phyloP scores from a whole-genome alignment of 2,113 vertebrate genomes.

The Aspiorhynchus laticeps region DNA sequence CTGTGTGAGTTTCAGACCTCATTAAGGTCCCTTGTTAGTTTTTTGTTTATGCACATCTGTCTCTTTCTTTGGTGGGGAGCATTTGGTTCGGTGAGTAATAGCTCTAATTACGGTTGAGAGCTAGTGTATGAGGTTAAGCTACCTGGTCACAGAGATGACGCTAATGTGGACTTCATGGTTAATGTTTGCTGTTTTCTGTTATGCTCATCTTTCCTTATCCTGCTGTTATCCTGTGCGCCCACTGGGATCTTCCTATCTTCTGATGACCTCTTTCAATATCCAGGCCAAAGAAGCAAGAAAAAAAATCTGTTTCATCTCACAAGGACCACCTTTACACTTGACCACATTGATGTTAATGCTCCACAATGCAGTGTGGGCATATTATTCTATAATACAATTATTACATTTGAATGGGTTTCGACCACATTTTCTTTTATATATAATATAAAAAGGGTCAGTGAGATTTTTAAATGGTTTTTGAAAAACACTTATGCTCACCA shows the following conservation, averaged over 20 bases:
- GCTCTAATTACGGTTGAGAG: conserved; percentile 40
- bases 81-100: conserved; percentile 23
- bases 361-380: not conserved
- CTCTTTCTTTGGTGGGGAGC: not conserved
- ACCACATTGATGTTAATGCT: not conserved
- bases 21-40: conserved; percentile 31
- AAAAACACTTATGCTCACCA: too few relatives aligned
- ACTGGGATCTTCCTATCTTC: not conserved
- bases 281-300: not conserved
- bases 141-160: conserved; percentile 36
- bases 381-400: not conserved
- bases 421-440: not conserved
- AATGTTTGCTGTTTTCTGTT: conserved; percentile 4
- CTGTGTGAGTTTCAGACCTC: conserved; percentile 28
- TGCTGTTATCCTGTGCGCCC: not conserved
- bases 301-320: not conserved
- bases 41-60: conserved; percentile 27
- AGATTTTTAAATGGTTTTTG: too few relatives aligned
- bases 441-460: not conserved
- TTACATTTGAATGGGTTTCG: not conserved
- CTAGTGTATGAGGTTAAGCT: conserved; percentile 7
- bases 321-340: not conserved
- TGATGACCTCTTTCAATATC: too few relatives aligned
- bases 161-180: conserved; percentile 15
- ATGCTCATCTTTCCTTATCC: not conserved